Evolutionary conservation across 2,113 vertebrate genomes (phyloP), one percentile per base, ranked within the genome.

Genomic region (Neopipo cinnamomea): DNA sequence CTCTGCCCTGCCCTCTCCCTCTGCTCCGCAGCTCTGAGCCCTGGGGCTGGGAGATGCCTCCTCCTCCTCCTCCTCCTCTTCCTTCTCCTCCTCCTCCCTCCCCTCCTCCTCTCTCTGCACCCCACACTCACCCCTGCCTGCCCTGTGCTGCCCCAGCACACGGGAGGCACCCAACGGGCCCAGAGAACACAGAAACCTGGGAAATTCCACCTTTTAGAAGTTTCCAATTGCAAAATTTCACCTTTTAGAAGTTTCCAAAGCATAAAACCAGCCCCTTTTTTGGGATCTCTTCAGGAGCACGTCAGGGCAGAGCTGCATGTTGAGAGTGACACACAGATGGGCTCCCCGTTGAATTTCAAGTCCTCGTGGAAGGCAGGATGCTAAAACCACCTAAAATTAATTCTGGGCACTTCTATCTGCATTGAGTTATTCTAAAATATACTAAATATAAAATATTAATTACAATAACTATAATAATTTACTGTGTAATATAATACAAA

Each of bases 131-230:
- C 22, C 27, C 27, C 86, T 58, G 37, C 78, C 3, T 2, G 9
- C 44, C 55, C 24, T 4, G 31, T 12, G 7, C 85, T 41, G 53
- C 35, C 37, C 70, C 62, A 52, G 61, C 71, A 58, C 47, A 4
- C 1, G 0, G 49, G 39, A 47, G 37, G 55, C 16, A 31, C 0
- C 0, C 6, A 68, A 70, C 0, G 0, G 13, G 65, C 37, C 61
- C 6, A 0, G n/a, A 25, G 12, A 11, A 62, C 39, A 9, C 14
- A 33, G 7, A 11, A 47, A 35, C 52, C 14, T 14, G 1, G 21
- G 79, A 8, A 20, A 6, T 55, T 20, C 35, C 76, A 47, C 17
- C 5, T 50, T 30, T 37, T 9, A 2, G 5, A 62, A 10, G 42
- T 39, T 53, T 41, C 24, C 53, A 35, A 25, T 50, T 27, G 24